phyloP scores from a whole-genome alignment of 1,140 invertebrate species.

The Lasaia peninsularis region DNA sequence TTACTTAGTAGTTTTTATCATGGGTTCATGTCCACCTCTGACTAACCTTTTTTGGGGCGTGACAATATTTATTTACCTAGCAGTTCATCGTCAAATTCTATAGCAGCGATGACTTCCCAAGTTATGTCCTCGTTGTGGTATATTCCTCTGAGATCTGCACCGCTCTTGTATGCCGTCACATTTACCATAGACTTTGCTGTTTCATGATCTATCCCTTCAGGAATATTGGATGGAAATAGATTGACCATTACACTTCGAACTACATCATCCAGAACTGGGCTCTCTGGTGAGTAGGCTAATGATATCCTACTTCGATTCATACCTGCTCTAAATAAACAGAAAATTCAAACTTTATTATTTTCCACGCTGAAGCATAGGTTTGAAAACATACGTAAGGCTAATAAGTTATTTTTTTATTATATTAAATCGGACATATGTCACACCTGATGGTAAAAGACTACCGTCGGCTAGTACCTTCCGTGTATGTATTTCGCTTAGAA shows the following conservation, averaged over 20 bases:
- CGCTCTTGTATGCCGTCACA: constrained; percentile 43
- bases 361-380: no score
- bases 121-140: constrained; percentile 46
- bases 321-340: constrained; percentile 43
- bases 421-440: no score
- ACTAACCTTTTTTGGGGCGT: no score
- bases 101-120: constrained; percentile 47
- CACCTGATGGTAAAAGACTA: no score
- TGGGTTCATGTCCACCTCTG: no score
- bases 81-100: constrained; percentile 57
- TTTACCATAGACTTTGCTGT: constrained; percentile 38
- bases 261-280: constrained; percentile 50
- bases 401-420: no score
- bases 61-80: no score
- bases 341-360: no score
- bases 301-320: constrained; percentile 50
- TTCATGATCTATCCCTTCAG: constrained; percentile 37
- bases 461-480: no score
- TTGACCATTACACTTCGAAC: constrained; percentile 42
- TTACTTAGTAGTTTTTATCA: no score
- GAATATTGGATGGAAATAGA: constrained; percentile 41
- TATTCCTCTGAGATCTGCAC: constrained; percentile 43
- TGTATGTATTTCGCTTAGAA: no score
- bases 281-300: constrained; percentile 59
- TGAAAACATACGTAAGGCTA: no score